Evolutionary conservation across 2,797 vertebrate species (phyloP).

Genomic region (Sternotherus odoratus): DNA sequence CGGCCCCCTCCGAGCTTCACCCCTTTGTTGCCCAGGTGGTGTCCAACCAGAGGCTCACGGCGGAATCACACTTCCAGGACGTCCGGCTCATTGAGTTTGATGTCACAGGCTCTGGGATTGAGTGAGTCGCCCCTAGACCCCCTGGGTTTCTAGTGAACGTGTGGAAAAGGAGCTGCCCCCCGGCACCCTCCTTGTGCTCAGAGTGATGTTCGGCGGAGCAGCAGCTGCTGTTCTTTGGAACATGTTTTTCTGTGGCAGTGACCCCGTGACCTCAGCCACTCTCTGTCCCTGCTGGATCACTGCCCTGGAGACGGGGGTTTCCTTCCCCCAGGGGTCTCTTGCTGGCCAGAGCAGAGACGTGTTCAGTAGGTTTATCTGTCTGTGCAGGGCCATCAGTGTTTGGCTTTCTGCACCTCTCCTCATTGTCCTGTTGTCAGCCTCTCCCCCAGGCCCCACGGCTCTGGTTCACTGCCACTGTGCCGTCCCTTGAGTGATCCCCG

Average conservation of each 20-base stretch:
- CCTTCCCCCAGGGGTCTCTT: too few species aligned
- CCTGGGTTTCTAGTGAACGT: rapidly evolving
- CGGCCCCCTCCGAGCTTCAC: slow-evolving; percentile 70
- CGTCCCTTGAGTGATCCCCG: neutral
- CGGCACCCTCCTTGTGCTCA: rapidly evolving
- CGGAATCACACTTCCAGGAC: slow-evolving; percentile 91
- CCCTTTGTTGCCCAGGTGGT: slow-evolving; percentile 88
- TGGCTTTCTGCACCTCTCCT: neutral
- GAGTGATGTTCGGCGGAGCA: neutral
- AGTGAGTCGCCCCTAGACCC: slow-evolving; percentile 79
- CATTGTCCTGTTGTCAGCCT: neutral
- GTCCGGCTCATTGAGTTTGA: slow-evolving; percentile 94
- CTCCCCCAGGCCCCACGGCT: neutral
- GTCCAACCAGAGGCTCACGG: slow-evolving; percentile 87
- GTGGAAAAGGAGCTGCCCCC: too few species aligned
- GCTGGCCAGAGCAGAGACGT: neutral
- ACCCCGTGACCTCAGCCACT: neutral
- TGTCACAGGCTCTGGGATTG: slow-evolving; percentile 85
- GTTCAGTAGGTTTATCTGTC: neutral
- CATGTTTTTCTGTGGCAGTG: neutral
- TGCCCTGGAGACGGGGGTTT: neutral
- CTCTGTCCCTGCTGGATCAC: neutral
- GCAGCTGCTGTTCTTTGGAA: neutral
- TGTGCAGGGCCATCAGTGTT: neutral
- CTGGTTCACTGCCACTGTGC: neutral